These are phyloP conservation scores for Anser brachyrhynchus DNA, from an alignment of 2,113 vertebrate species.

Conservation along the genomic window DNA sequence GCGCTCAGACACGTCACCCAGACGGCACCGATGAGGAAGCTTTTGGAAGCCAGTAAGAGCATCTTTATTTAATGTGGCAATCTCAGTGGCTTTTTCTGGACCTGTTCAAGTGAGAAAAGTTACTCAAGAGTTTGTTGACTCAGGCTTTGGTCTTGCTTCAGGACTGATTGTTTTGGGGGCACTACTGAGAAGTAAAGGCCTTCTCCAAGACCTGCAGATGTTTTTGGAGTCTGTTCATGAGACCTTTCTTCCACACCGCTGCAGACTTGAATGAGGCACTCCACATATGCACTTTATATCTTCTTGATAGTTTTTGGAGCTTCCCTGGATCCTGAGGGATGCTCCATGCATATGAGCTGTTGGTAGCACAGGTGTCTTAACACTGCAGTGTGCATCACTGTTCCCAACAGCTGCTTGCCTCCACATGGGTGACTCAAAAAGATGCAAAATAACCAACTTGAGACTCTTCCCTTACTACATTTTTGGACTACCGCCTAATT, in stretches of 20 bases:
- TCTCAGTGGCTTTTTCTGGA: background rate
- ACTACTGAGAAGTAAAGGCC: background rate
- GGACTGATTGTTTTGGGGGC: background rate
- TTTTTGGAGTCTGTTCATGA: background rate
- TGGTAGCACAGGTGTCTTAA: background rate
- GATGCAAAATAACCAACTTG: background rate
- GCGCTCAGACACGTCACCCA: background rate
- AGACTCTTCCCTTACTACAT: background rate
- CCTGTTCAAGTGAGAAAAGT: background rate
- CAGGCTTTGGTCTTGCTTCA: background rate
- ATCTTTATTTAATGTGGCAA: background rate
- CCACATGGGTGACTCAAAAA: conserved; percentile 26
- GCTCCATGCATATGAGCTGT: background rate
- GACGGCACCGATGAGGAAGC: background rate
- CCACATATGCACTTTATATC: background rate
- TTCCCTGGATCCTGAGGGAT: background rate
- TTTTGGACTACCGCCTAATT: background rate
- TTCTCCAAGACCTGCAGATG: background rate
- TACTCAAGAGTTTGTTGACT: background rate
- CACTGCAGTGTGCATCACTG: background rate
- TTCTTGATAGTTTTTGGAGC: background rate
- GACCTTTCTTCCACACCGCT: background rate
- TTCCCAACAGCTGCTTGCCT: background rate
- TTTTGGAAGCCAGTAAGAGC: background rate
- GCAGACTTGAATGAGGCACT: background rate